A percentile compares a stretch with the other conserved stretches of the same genome.
These are phyloP conservation scores for Strongylocentrotus purpuratus DNA, from an alignment of 35 echinoderm and acorn worm species.

Conservation along the genomic window DNA sequence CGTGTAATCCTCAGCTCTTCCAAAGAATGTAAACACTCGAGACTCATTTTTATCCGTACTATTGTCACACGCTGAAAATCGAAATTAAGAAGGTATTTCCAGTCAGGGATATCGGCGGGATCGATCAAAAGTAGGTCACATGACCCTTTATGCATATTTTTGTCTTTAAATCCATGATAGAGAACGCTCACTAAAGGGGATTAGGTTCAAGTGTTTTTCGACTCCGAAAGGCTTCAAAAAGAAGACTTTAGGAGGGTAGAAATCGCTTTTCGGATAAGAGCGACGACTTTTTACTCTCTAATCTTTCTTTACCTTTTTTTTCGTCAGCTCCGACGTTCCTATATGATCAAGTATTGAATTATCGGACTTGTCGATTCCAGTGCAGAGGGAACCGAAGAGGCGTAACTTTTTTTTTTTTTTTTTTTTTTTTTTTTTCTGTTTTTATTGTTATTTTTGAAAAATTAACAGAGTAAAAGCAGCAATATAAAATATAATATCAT, in stretches of 20 bases:
- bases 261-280: not conserved
- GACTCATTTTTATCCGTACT: not conserved
- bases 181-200: not conserved
- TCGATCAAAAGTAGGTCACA: not conserved
- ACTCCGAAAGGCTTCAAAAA: not conserved
- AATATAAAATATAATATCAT: too few relatives aligned
- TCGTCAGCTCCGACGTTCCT: not conserved
- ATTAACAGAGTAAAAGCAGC: too few relatives aligned
- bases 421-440: too few relatives aligned
- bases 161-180: not conserved
- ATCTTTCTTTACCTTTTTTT: not conserved
- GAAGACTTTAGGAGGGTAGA: not conserved
- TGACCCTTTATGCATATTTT: not conserved
- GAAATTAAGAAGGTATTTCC: slow-evolving; percentile 12
- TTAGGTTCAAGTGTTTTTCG: slow-evolving; percentile 1
- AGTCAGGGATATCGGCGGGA: not conserved
- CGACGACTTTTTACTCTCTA: not conserved
- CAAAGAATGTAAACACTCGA: not conserved
- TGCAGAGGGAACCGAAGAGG: too few relatives aligned
- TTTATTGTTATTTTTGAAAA: too few relatives aligned
- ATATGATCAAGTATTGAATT: not conserved
- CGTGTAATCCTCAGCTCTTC: not conserved
- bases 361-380: too few relatives aligned
- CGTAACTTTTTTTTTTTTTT: too few relatives aligned
- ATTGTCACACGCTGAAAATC: not conserved